Conservation (phyloP, 2,888 invertebrate species). For the Argyresthia goedartella region DNA sequence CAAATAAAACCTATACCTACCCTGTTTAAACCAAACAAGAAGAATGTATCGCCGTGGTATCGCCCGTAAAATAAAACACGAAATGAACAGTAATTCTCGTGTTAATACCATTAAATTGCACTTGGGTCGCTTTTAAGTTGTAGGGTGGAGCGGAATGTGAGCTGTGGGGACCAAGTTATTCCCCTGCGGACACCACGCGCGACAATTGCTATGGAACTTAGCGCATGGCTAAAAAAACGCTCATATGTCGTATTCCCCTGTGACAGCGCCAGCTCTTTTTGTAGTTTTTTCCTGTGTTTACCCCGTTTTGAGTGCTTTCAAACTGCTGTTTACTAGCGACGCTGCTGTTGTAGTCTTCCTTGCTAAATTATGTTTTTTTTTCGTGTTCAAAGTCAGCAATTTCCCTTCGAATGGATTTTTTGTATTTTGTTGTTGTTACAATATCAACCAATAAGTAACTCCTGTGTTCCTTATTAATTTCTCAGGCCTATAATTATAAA, state of each 20-base stretch:
- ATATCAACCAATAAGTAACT: no score
- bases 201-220: constrained; percentile 11
- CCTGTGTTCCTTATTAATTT: no score
- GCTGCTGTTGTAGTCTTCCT: no score
- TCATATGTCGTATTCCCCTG: constrained; percentile 12
- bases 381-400: no score
- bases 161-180: no score
- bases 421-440: no score
- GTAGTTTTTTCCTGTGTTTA: constrained; percentile 6
- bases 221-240: constrained; percentile 9
- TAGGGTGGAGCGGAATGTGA: background rate
- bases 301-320: constrained; percentile 14
- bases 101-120: constrained; percentile 12
- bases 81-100: constrained; percentile 4
- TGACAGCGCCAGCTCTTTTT: background rate
- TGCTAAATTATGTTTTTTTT: no score
- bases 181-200: background rate
- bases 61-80: background rate
- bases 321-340: constrained; percentile 14
- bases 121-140: constrained; percentile 7
- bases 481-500: no score
- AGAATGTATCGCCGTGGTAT: no score
- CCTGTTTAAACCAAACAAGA: constrained; percentile 1
- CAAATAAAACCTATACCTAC: no score
- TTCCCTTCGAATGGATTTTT: no score